phyloP scores from a whole-genome alignment of 1,140 invertebrate species.

The Pemphigus obesinymphae region DNA sequence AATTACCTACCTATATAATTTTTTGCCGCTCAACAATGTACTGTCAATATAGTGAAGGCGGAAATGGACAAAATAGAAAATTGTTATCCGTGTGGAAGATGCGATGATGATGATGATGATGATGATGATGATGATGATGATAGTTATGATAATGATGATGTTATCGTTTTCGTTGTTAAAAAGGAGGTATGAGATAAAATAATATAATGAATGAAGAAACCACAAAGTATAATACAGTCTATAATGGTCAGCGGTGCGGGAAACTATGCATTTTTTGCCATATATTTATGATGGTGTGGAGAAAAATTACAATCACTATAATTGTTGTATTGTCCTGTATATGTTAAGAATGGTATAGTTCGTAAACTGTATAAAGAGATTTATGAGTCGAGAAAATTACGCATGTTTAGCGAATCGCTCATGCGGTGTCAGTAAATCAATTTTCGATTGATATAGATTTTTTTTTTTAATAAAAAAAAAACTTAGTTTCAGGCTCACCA shows the following conservation, averaged over 20 bases:
- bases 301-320: background rate
- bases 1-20: background rate
- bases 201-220: background rate
- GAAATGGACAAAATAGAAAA: background rate
- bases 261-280: conserved; percentile 9
- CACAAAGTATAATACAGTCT: background rate
- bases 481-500: too few species aligned
- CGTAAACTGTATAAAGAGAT: background rate
- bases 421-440: conserved; percentile 7
- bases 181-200: background rate
- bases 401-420: conserved; percentile 9
- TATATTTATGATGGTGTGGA: background rate
- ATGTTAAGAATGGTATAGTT: background rate
- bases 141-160: background rate
- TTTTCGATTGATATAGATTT: background rate
- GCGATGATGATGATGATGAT: background rate
- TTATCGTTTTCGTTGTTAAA: background rate
- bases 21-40: background rate
- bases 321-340: background rate
- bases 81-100: background rate
- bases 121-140: background rate
- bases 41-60: background rate
- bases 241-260: conserved; percentile 6
- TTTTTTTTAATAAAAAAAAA: too few species aligned
- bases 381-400: conserved; percentile 23